Evolutionary conservation across 1,140 invertebrate species (phyloP).

Genomic region (Phocides pigmalion): DNA sequence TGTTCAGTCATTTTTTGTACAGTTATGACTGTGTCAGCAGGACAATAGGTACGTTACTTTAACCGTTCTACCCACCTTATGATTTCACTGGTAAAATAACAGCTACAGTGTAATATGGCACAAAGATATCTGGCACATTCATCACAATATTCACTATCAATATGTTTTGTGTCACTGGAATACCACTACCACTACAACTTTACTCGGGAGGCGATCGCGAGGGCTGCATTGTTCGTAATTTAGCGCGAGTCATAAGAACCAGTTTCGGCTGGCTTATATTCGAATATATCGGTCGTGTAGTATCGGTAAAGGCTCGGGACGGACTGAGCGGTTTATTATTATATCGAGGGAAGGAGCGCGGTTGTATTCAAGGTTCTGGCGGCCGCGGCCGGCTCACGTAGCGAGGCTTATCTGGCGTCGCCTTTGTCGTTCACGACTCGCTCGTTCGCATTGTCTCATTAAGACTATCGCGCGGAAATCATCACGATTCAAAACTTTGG

Average conservation of each 20-base stretch:
- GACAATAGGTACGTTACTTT: conserved; percentile 2
- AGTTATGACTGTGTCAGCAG: conserved; percentile 23
- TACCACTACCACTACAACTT: conserved; percentile 35
- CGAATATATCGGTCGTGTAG: conserved; percentile 59
- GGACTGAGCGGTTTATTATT: conserved; percentile 79
- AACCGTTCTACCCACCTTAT: conserved; percentile 24
- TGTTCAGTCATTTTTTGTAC: conserved; percentile 30
- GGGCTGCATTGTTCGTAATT: conserved; percentile 40
- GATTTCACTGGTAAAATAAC: conserved; percentile 26
- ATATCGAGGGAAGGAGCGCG: conserved; percentile 73
- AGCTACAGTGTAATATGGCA: conserved; percentile 34
- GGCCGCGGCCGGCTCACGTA: conserved; percentile 70
- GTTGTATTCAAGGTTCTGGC: conserved; percentile 71
- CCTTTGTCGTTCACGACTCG: conserved; percentile 67
- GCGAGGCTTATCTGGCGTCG: conserved; percentile 72
- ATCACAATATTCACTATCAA: conserved; percentile 44
- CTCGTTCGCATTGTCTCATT: conserved; percentile 47
- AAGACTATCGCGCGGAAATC: conserved; percentile 54
- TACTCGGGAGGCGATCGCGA: conserved; percentile 35
- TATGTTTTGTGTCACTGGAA: conserved; percentile 33
- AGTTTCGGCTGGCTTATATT: conserved; percentile 7
- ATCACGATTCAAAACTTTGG: conserved; percentile 42
- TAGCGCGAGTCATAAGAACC: conserved; percentile 19
- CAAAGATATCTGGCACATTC: conserved; percentile 37
- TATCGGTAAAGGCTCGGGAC: conserved; percentile 70